These are phyloP conservation scores for Hyperoplus immaculatus DNA, from an alignment of 2,797 vertebrate genomes.

Conservation along the genomic window DNA sequence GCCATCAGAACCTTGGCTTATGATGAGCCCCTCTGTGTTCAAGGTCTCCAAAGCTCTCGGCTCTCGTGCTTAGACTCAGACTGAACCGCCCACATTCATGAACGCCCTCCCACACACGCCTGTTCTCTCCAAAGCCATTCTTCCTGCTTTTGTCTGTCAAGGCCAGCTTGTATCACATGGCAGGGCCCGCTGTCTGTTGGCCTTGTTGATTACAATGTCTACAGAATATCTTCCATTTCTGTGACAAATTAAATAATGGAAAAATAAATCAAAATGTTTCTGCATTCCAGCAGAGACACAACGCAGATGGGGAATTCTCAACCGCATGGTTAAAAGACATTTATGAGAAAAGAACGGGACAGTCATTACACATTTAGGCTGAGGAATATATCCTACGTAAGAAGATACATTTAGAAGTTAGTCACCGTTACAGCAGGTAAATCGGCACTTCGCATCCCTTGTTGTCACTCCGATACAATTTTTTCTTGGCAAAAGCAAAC, in stretches of 20 bases:
- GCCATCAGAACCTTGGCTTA: conserved; percentile 56
- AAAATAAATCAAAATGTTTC: conserved; percentile 3
- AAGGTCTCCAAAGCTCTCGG: conserved; percentile 70
- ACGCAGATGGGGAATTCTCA: conserved; percentile 20
- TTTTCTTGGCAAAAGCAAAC: background rate
- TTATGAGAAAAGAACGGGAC: conserved; percentile 24
- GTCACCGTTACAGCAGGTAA: conserved; percentile 5
- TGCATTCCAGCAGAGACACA: conserved; percentile 40
- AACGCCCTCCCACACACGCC: conserved; percentile 56
- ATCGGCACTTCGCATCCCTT: background rate
- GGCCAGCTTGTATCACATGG: conserved; percentile 49
- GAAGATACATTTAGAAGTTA: conserved; percentile 1
- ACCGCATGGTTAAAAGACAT: background rate
- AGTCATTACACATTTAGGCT: conserved; percentile 20
- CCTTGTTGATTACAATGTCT: conserved; percentile 57
- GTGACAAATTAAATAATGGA: conserved; percentile 6
- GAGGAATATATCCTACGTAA: background rate
- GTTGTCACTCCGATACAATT: background rate
- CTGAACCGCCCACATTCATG: conserved; percentile 64
- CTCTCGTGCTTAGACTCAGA: conserved; percentile 59
- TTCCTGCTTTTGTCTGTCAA: conserved; percentile 76
- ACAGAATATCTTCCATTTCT: conserved; percentile 27
- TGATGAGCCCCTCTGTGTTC: conserved; percentile 59
- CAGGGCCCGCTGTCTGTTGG: background rate
- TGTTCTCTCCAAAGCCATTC: conserved; percentile 20